Percentiles rank a stretch among this genome's conserved stretches.
These are phyloP conservation scores for Sebastes dallii DNA, from an alignment of 2,797 vertebrate species.

Conservation along the genomic window DNA sequence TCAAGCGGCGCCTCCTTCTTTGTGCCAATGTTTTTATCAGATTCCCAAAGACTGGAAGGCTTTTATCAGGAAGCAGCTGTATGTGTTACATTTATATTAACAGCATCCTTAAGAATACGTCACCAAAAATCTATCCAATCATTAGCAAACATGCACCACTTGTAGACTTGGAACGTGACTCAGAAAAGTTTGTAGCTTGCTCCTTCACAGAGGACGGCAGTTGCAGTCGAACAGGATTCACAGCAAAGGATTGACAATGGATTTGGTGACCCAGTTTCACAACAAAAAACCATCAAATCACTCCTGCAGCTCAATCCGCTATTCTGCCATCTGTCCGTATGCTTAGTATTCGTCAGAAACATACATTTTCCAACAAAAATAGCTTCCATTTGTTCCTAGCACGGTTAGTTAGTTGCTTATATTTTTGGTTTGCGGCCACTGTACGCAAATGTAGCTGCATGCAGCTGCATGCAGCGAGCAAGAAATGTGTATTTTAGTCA, in stretches of 20 bases:
- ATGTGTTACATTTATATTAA: not conserved
- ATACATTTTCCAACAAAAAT: not conserved
- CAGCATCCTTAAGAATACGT: not conserved
- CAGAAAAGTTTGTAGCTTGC: not conserved
- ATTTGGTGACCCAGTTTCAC: conserved; percentile 12
- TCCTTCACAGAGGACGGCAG: not conserved
- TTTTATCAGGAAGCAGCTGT: not conserved
- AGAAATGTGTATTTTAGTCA: not conserved
- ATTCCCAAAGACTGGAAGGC: not conserved
- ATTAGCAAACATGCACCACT: not conserved
- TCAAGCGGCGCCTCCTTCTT: not conserved
- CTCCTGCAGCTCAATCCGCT: not conserved
- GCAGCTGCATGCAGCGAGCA: not conserved
- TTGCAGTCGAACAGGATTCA: not conserved
- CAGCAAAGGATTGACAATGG: not conserved
- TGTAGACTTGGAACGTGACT: not conserved
- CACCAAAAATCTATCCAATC: not conserved
- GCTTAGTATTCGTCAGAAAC: not conserved
- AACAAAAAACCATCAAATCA: not conserved
- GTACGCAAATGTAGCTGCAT: not conserved
- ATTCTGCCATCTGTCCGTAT: not conserved
- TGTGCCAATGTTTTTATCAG: not conserved
- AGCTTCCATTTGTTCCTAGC: not conserved
- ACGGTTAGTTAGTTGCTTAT: not conserved
- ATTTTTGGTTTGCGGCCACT: not conserved